Percentiles rank a stretch among this genome's conserved stretches.
phyloP scores from a whole-genome alignment of 92 coral and sea anemone genomes.

The Epizoanthus ramosus region DNA sequence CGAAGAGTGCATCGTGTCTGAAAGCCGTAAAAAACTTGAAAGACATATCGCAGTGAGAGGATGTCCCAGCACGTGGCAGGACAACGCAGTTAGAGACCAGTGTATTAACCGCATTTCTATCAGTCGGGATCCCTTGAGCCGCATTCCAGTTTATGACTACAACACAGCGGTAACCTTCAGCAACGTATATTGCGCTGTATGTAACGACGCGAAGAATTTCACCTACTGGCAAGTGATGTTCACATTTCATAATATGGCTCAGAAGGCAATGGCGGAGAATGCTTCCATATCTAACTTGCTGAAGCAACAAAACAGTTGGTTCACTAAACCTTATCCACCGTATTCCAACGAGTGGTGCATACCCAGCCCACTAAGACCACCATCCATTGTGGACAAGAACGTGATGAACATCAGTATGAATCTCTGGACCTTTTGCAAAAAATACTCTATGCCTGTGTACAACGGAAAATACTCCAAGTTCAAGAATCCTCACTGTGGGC shows the following conservation, averaged over 20 bases:
- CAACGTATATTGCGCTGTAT: constrained; percentile 2
- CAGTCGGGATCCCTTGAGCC: no score
- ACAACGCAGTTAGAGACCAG: no score
- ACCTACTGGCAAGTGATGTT: neutral
- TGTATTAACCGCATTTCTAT: no score
- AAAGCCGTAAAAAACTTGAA: no score
- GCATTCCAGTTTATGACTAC: no score
- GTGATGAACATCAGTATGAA: neutral
- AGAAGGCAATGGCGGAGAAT: neutral
- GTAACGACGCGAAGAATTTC: no score
- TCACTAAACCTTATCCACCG: neutral
- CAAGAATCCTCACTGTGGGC: constrained; percentile 9
- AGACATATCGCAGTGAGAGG: no score
- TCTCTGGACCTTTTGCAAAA: neutral
- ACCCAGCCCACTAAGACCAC: neutral
- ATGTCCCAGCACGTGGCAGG: no score
- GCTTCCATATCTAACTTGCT: neutral
- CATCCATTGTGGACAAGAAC: neutral
- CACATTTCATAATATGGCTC: neutral
- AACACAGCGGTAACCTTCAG: no score
- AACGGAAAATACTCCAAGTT: neutral
- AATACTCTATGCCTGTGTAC: no score
- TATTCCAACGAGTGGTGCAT: neutral
- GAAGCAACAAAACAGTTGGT: neutral
- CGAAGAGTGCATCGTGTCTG: no score